These are phyloP conservation scores for Automeris io DNA, from an alignment of 2,888 invertebrate species.

Conservation along the genomic window DNA sequence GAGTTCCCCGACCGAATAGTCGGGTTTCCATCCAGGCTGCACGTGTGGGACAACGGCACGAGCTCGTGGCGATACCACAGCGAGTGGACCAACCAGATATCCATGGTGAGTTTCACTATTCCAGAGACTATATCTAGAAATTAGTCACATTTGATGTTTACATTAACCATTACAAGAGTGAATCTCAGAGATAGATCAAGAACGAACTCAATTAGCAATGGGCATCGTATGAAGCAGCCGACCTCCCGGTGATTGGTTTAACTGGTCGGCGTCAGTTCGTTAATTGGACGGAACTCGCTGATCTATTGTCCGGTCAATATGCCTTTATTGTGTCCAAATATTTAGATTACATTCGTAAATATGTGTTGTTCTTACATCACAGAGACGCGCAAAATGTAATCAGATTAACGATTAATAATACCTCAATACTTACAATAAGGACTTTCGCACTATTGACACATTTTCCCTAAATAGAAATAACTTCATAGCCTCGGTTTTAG, in stretches of 20 bases:
- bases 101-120: slow-evolving; percentile 86
- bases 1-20: slow-evolving; percentile 98
- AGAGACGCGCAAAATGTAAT: too few relatives aligned
- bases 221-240: not conserved
- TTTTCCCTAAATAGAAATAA: too few relatives aligned
- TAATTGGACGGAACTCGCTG: not conserved
- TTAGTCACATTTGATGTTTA: too few relatives aligned
- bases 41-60: slow-evolving; percentile 94
- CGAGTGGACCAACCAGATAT: slow-evolving; percentile 97
- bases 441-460: too few relatives aligned
- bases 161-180: not conserved
- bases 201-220: not conserved
- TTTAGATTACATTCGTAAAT: too few relatives aligned
- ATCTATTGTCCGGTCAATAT: not conserved
- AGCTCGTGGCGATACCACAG: slow-evolving; percentile 95
- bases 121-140: too few relatives aligned
- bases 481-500: too few relatives aligned
- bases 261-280: not conserved
- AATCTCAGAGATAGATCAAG: not conserved
- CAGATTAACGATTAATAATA: too few relatives aligned
- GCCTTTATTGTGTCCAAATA: not conserved
- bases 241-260: not conserved
- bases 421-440: too few relatives aligned
- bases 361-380: too few relatives aligned
- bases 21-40: slow-evolving; percentile 96